These are phyloP conservation scores for Tarsius wallacei DNA, from an alignment of 2,797 vertebrate genomes.

Conservation along the genomic window DNA sequence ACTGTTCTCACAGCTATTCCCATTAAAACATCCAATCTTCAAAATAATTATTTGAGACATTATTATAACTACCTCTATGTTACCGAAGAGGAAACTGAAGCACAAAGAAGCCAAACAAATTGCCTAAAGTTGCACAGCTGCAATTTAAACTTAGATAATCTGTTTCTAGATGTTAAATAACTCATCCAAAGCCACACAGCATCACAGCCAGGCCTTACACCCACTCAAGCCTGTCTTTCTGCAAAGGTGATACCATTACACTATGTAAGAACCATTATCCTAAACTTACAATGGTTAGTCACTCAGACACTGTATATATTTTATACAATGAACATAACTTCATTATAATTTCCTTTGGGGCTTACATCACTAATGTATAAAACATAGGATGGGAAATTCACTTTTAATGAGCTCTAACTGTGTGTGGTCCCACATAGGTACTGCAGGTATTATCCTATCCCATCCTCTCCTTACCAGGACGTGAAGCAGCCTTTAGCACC, in stretches of 20 bases:
- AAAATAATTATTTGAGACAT: slow-evolving; percentile 20
- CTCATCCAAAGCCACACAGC: not conserved
- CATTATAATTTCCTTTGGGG: not conserved
- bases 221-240: not conserved
- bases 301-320: not conserved
- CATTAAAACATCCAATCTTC: not conserved
- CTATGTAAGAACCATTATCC: not conserved
- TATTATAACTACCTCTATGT: not conserved
- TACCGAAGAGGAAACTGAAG: not conserved
- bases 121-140: not conserved
- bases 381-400: not conserved
- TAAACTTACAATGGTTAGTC: not conserved
- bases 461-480: not conserved
- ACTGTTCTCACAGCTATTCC: not conserved
- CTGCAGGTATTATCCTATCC: not conserved
- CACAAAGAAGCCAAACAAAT: not conserved
- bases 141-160: not conserved
- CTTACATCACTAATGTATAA: not conserved
- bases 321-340: not conserved
- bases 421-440: not conserved
- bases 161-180: not conserved
- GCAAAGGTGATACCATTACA: not conserved
- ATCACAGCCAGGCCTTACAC: not conserved
- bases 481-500: not conserved
- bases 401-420: not conserved